Conservation (phyloP, 1,140 invertebrate genomes). For the Pseudomyrmex dendroicus region DNA sequence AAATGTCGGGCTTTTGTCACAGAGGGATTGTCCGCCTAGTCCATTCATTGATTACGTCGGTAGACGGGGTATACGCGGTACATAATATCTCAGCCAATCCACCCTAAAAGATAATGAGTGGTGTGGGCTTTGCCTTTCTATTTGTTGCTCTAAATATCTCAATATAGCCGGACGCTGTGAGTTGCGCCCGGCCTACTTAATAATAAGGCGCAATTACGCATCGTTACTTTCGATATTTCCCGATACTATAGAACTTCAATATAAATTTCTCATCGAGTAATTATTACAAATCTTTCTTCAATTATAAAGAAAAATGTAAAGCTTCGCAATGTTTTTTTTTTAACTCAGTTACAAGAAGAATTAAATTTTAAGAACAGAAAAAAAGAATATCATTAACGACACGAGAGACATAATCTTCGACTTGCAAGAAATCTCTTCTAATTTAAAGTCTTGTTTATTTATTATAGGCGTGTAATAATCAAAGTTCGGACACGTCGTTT, state of each 20-base stretch:
- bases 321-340: too few relatives aligned
- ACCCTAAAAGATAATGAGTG: slow-evolving; percentile 54
- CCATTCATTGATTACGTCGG: slow-evolving; percentile 83
- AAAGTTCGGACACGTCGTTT: too few relatives aligned
- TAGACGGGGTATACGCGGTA: slow-evolving; percentile 54
- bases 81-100: slow-evolving; percentile 58
- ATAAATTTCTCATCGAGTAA: not conserved
- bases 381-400: too few relatives aligned
- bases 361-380: too few relatives aligned
- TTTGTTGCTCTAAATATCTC: slow-evolving; percentile 45
- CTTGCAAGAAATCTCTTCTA: too few relatives aligned
- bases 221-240: not conserved
- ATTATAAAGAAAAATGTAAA: not conserved
- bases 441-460: too few relatives aligned
- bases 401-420: too few relatives aligned
- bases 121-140: slow-evolving; percentile 32
- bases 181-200: slow-evolving; percentile 10
- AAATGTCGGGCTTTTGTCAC: slow-evolving; percentile 83
- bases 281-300: not conserved
- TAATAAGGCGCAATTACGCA: slow-evolving; percentile 16
- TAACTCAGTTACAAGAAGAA: too few relatives aligned
- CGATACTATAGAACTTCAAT: not conserved
- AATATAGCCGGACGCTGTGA: slow-evolving; percentile 10
- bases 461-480: too few relatives aligned
- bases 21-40: slow-evolving; percentile 83